Percentiles rank a stretch among this genome's conserved stretches.
Evolutionary conservation across 2,797 vertebrate species (phyloP).

Genomic region (Semaprochilodus insignis): DNA sequence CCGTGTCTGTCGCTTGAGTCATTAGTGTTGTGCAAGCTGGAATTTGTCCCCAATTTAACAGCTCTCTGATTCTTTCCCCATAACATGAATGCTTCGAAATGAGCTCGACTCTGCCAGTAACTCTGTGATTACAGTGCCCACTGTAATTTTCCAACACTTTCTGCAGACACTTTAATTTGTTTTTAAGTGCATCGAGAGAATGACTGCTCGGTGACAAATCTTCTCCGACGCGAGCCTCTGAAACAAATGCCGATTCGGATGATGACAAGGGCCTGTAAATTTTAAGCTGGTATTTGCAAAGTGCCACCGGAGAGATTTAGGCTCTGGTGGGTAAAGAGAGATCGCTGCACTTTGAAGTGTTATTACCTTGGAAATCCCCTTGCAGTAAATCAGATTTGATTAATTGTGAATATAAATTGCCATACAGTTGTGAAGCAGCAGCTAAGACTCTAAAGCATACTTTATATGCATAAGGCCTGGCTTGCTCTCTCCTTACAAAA

Average conservation of each 20-base stretch:
- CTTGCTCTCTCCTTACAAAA: slow-evolving; percentile 21
- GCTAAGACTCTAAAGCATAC: slow-evolving; percentile 18
- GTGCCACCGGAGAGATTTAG: slow-evolving; percentile 55
- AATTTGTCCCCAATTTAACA: slow-evolving; percentile 56
- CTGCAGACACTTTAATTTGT: slow-evolving; percentile 57
- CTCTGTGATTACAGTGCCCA: slow-evolving; percentile 53
- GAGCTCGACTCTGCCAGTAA: slow-evolving; percentile 51
- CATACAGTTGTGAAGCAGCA: slow-evolving; percentile 35
- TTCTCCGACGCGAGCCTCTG: slow-evolving; percentile 43
- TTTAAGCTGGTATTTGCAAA: slow-evolving; percentile 59
- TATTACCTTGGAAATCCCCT: slow-evolving; percentile 58
- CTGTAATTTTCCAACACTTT: slow-evolving; percentile 58
- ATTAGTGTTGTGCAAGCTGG: slow-evolving; percentile 45
- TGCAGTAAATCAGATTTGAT: slow-evolving; percentile 61
- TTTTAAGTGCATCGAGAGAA: slow-evolving; percentile 56
- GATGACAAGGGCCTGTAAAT: slow-evolving; percentile 61
- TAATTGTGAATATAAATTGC: slow-evolving; percentile 57
- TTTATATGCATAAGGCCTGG: slow-evolving; percentile 28
- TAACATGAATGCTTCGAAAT: slow-evolving; percentile 50
- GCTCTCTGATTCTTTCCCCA: slow-evolving; percentile 45
- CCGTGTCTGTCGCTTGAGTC: slow-evolving; percentile 42
- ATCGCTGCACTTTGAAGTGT: slow-evolving; percentile 62
- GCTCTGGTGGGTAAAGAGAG: slow-evolving; percentile 43
- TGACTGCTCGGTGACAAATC: slow-evolving; percentile 58
- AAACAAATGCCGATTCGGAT: slow-evolving; percentile 61